Evolutionary conservation across 2,797 vertebrate species (phyloP), one percentile per base, ranked within the genome.

Genomic region (Malacoctenus gilli): DNA sequence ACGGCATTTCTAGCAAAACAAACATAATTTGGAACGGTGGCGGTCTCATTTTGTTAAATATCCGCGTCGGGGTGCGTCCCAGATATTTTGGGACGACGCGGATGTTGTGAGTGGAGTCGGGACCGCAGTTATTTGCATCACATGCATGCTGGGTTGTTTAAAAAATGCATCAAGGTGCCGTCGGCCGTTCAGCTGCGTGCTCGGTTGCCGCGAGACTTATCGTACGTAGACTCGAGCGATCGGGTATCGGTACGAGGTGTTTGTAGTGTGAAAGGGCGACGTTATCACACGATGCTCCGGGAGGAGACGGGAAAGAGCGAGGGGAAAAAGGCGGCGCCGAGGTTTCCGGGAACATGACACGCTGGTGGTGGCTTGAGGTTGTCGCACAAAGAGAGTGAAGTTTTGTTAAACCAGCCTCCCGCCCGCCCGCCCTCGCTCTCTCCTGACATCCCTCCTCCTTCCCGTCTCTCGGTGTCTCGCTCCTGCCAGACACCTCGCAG

Each of bases 111-210:
- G 23, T 19, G 4, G 12, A 40, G 28, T 36, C 4, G 12, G 32
- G n/a, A 10, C 11, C 22, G 5, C 2, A 49, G 9, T 46, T 36
- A 23, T 53, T 41, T 61, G 44, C 37, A 61, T 20, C 35, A 20
- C 34, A 34, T 5, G 23, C 44, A 20, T 53, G 16, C 31, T 13
- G 4, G 1, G 30, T 21, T 44, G 4, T 31, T 51, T 60, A 52
- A 43, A 72, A 68, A 66, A 72, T 62, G 38, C 41, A 75, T 66
- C 38, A 52, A 31, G 43, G 47, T 68, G 59, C 55, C 20, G 18
- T 3, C 2, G 18, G 34, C 8, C 42, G 6, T 3, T 4, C 42
- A 9, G 32, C 48, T 18, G n/a, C 38, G 44, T 34, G 30, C 40
- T 32, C 19, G 8, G n/a, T 22, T 22, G 37, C n/a, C n/a, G n/a